Conservation (phyloP, 2,113 vertebrate genomes). For the Eulacestoma nigropectus region DNA sequence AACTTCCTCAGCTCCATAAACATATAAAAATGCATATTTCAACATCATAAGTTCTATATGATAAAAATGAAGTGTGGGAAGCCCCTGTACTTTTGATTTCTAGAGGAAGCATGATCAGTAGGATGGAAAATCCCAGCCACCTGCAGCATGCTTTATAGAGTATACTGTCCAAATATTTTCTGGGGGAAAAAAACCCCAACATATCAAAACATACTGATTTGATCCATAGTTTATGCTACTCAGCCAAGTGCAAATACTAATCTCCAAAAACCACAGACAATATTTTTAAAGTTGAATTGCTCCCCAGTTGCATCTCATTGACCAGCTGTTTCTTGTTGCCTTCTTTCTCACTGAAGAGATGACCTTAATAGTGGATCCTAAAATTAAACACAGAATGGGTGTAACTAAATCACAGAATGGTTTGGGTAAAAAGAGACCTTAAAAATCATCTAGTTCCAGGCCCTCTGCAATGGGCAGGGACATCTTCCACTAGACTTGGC, state of each 20-base stretch:
- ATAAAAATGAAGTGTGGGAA: background rate
- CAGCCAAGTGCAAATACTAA: background rate
- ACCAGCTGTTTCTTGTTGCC: background rate
- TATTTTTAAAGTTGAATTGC: background rate
- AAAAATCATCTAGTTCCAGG: background rate
- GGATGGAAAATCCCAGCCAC: background rate
- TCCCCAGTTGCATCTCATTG: background rate
- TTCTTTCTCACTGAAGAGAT: background rate
- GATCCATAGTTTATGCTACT: background rate
- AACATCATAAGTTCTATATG: background rate
- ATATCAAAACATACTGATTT: background rate
- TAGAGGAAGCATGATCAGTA: background rate
- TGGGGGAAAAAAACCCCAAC: rapidly evolving
- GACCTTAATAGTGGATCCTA: background rate
- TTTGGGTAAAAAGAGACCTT: background rate
- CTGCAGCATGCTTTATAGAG: background rate
- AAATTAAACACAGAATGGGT: background rate
- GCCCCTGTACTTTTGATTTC: background rate
- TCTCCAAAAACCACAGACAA: background rate
- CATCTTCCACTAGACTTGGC: background rate
- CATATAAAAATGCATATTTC: background rate
- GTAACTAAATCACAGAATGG: background rate
- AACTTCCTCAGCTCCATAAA: background rate
- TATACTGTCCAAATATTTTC: background rate
- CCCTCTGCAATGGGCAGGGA: background rate